Percentiles rank a stretch among this genome's conserved stretches.
These are phyloP conservation scores for Tylochromis polylepis DNA, from an alignment of 2,113 vertebrate species.

Conservation along the genomic window DNA sequence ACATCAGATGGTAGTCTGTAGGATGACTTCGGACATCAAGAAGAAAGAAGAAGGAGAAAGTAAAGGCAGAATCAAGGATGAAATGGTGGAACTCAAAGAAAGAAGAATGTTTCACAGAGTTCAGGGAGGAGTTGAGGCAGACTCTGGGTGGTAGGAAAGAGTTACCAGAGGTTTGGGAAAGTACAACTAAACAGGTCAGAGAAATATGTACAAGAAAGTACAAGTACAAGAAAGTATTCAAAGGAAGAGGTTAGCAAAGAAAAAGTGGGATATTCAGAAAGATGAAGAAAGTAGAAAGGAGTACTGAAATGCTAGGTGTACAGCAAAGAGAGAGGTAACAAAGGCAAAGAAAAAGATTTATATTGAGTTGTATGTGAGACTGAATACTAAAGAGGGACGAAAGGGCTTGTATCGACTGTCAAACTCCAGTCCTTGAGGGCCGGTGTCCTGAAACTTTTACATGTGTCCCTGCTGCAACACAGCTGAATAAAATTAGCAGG, in stretches of 20 bases:
- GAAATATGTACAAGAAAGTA: not conserved
- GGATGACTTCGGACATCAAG: not conserved
- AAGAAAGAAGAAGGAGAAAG: not conserved
- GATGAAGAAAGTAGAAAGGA: not conserved
- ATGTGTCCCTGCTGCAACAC: not conserved
- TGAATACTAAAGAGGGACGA: not conserved
- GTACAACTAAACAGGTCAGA: not conserved
- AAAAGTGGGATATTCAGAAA: not conserved
- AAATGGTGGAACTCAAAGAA: not conserved
- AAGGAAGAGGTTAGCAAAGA: not conserved
- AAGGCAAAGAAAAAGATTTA: not conserved
- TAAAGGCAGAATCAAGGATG: not conserved
- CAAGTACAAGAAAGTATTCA: not conserved
- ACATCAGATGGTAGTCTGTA: not conserved
- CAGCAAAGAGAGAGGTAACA: not conserved
- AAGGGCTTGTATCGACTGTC: not conserved
- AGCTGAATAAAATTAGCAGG: not conserved
- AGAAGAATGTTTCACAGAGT: not conserved
- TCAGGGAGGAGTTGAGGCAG: not conserved
- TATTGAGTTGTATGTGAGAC: not conserved
- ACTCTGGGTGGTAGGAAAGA: not conserved
- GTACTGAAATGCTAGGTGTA: not conserved
- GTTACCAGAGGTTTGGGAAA: not conserved
- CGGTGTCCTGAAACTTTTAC: not conserved
- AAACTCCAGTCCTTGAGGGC: not conserved